Percentiles rank a stretch among this genome's conserved stretches.
Conservation (phyloP, 53 echinoderm and acorn worm species). For the Echinometra lucunter region DNA sequence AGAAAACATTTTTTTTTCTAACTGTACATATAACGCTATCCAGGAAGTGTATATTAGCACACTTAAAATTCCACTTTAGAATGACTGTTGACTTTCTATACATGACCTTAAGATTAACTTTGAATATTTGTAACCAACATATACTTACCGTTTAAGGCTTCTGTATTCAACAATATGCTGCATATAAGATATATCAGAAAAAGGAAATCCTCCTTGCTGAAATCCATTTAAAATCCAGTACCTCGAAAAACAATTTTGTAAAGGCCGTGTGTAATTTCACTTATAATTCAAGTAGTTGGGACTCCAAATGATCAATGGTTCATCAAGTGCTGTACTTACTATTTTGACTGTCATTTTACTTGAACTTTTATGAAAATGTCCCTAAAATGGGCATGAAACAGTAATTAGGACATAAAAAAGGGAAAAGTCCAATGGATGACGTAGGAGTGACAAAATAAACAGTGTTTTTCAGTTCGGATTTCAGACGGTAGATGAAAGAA, state of each 20-base stretch:
- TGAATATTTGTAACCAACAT: too few relatives aligned
- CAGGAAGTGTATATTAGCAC: too few relatives aligned
- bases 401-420: neutral
- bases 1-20: too few relatives aligned
- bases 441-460: neutral
- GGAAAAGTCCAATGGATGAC: neutral
- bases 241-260: neutral
- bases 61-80: too few relatives aligned
- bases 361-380: neutral
- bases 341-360: neutral
- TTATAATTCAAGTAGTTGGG: neutral
- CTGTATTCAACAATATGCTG: neutral
- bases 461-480: neutral
- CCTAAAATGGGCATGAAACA: neutral
- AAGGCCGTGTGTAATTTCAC: neutral
- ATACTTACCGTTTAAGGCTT: conserved; percentile 19
- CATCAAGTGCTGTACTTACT: neutral
- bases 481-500: neutral
- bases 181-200: neutral
- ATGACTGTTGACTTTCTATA: too few relatives aligned
- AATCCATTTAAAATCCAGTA: neutral
- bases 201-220: neutral
- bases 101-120: too few relatives aligned
- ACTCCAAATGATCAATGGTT: neutral
- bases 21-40: too few relatives aligned